Percentiles rank a stretch among this genome's conserved stretches.
phyloP scores from a whole-genome alignment of 2,113 vertebrate genomes.

The Gallinago undulata region DNA sequence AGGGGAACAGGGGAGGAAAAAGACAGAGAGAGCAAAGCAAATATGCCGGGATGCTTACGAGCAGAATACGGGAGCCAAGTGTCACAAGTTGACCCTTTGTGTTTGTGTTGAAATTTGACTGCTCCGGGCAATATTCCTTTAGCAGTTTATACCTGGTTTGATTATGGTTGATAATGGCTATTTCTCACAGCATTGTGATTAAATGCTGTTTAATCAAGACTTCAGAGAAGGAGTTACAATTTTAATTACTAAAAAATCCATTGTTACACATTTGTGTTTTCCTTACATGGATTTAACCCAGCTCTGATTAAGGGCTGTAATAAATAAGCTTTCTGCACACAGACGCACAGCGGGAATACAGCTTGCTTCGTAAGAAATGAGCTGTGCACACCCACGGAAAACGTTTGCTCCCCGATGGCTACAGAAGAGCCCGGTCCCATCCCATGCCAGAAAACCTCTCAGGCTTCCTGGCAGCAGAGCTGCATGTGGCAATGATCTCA shows the following conservation, averaged over 20 bases:
- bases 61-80: constrained; percentile 35
- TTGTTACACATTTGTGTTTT: background rate
- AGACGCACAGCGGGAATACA: background rate
- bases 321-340: background rate
- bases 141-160: background rate
- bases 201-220: background rate
- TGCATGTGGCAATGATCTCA: accelerated
- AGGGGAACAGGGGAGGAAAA: constrained; percentile 61
- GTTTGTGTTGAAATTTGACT: constrained; percentile 33
- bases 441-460: background rate
- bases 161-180: background rate
- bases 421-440: background rate
- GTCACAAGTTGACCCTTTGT: constrained; percentile 53
- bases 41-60: constrained; percentile 47
- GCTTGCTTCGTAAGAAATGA: background rate
- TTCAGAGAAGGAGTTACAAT: constrained; percentile 13
- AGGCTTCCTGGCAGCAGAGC: background rate
- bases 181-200: background rate
- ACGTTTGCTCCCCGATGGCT: accelerated
- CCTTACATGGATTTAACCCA: background rate
- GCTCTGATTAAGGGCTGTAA: constrained; percentile 8
- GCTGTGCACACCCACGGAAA: background rate
- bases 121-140: background rate
- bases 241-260: constrained; percentile 7
- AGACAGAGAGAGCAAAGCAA: constrained; percentile 54